These are phyloP conservation scores for Ifrita kowaldi DNA, from an alignment of 2,113 vertebrate genomes.

Conservation along the genomic window DNA sequence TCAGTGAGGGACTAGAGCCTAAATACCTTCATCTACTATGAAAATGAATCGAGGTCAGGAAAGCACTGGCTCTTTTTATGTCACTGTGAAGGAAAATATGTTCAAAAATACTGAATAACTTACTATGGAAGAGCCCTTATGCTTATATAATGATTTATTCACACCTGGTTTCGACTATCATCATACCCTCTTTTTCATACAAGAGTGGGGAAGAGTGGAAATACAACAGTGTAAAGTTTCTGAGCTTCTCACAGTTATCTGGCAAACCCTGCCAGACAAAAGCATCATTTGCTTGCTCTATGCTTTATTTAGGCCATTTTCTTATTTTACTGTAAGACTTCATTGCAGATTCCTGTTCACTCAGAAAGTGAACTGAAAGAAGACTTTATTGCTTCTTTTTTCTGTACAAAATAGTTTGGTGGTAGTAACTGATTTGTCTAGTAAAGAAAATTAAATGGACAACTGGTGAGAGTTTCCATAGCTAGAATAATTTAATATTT, in stretches of 20 bases:
- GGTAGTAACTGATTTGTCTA: background rate
- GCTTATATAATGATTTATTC: background rate
- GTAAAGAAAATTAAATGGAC: background rate
- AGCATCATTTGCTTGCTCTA: background rate
- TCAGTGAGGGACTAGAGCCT: too few relatives aligned
- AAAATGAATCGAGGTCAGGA: background rate
- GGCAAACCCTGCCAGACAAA: background rate
- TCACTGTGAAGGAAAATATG: background rate
- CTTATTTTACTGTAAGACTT: background rate
- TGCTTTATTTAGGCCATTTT: background rate
- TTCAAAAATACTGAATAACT: background rate
- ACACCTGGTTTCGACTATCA: background rate
- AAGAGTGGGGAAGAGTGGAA: background rate
- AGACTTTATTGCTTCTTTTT: background rate
- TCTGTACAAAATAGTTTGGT: background rate
- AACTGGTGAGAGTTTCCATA: background rate
- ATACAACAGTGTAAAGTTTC: background rate
- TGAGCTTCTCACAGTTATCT: background rate
- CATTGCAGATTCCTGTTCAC: background rate
- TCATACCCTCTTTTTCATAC: background rate
- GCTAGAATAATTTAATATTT: background rate
- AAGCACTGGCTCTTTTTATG: background rate
- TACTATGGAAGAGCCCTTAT: background rate
- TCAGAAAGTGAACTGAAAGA: background rate
- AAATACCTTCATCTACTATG: background rate